Conservation (phyloP, 1,140 invertebrate genomes). For the Drosophila mayri region DNA sequence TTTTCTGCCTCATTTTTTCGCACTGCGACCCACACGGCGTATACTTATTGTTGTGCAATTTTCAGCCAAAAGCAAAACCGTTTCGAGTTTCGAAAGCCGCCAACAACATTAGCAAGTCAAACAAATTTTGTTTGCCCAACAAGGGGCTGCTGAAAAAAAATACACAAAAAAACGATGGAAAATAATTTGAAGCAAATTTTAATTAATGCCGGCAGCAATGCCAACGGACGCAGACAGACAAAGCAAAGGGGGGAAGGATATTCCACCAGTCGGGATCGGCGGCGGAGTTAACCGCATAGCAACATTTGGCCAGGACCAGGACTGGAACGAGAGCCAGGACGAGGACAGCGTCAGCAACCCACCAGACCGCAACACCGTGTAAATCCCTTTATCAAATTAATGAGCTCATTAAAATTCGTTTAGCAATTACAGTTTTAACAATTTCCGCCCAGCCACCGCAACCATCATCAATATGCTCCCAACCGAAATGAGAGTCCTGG, state of each 20-base stretch:
- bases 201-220: conserved; percentile 63
- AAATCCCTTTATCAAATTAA: conserved; percentile 85
- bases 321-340: conserved; percentile 24
- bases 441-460: conserved; percentile 57
- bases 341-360: conserved; percentile 50
- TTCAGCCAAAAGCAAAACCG: conserved; percentile 7
- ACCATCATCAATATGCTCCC: conserved; percentile 40
- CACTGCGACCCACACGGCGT: conserved; percentile 8
- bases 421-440: conserved; percentile 85
- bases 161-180: conserved; percentile 29
- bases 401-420: conserved; percentile 85
- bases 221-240: conserved; percentile 27
- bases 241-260: conserved; percentile 5
- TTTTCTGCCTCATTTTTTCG: conserved; percentile 42
- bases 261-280: conserved; percentile 10
- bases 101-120: conserved; percentile 60
- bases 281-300: conserved; percentile 47
- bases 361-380: conserved; percentile 78
- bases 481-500: conserved; percentile 29
- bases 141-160: conserved; percentile 28
- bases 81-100: conserved; percentile 14
- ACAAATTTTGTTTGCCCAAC: conserved; percentile 70
- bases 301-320: conserved; percentile 56
- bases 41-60: conserved; percentile 35
- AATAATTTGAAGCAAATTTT: conserved; percentile 78